A percentile compares a stretch with the other conserved stretches of the same genome.
Evolutionary conservation across 2,113 vertebrate species (phyloP).

Genomic region (Myiozetetes cayanensis): DNA sequence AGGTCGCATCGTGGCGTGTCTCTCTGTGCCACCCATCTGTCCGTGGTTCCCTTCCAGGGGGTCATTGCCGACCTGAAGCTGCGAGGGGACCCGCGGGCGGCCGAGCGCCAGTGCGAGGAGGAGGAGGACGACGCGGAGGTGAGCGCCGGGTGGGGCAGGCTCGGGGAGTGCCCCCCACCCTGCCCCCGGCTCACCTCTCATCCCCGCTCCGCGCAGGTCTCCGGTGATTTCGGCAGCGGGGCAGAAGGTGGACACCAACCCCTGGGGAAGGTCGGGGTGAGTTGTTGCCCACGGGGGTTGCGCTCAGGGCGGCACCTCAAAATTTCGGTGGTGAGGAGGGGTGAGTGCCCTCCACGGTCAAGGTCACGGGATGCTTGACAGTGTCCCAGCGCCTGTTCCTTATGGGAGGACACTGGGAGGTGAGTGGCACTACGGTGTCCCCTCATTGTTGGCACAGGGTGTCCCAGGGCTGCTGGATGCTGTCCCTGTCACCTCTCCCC

Average conservation of each 20-base stretch:
- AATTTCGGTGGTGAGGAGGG: not conserved
- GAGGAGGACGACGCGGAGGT: conserved; percentile 87
- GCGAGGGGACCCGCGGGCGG: conserved; percentile 78
- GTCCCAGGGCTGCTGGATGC: conserved; percentile 37
- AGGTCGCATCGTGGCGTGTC: rapidly evolving
- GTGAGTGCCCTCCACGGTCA: not conserved
- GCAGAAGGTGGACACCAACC: not conserved
- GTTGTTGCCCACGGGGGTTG: not conserved
- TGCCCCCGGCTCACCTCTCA: not conserved
- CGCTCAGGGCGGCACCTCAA: rapidly evolving
- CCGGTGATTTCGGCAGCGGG: conserved; percentile 88
- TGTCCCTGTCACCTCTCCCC: conserved; percentile 67
- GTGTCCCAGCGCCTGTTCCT: rapidly evolving
- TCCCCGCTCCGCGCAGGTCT: conserved; percentile 61
- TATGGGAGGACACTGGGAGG: not conserved
- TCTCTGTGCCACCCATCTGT: rapidly evolving
- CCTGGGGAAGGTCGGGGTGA: not conserved
- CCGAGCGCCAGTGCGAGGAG: conserved; percentile 84
- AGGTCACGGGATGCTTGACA: rapidly evolving
- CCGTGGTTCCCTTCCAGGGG: conserved; percentile 71
- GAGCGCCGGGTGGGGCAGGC: not conserved
- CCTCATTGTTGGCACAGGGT: not conserved
- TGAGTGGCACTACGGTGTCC: rapidly evolving
- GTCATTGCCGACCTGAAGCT: conserved; percentile 85
- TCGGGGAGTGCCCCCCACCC: rapidly evolving